Percentiles rank a stretch among this genome's conserved stretches.
Evolutionary conservation across 2,797 vertebrate species (phyloP).

Genomic region (Champsocephalus esox): DNA sequence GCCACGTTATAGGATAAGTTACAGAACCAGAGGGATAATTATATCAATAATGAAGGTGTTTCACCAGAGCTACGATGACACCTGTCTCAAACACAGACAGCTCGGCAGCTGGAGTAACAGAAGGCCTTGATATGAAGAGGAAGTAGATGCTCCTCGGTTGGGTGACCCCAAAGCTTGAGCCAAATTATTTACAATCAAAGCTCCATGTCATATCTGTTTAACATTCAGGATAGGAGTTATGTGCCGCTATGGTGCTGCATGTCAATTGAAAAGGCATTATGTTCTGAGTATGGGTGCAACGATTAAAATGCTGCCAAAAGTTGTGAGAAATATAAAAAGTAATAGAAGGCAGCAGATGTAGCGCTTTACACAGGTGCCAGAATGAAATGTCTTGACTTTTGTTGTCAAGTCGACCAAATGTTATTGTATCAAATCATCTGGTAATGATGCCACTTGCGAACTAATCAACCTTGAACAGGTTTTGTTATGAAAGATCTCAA

Average conservation of each 20-base stretch:
- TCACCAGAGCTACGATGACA: slow-evolving; percentile 72
- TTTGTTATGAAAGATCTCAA: slow-evolving; percentile 40
- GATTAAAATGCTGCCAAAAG: slow-evolving; percentile 46
- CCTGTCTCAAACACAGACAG: slow-evolving; percentile 69
- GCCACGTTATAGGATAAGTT: slow-evolving; percentile 73
- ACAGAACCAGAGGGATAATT: slow-evolving; percentile 66
- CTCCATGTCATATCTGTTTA: slow-evolving; percentile 81
- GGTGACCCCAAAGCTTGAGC: slow-evolving; percentile 76
- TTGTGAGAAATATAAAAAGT: slow-evolving; percentile 59
- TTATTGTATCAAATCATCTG: slow-evolving; percentile 59
- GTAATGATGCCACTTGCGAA: slow-evolving; percentile 15
- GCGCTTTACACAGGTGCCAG: slow-evolving; percentile 54
- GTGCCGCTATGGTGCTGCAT: slow-evolving; percentile 69
- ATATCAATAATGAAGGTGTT: slow-evolving; percentile 77
- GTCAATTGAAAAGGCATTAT: slow-evolving; percentile 68
- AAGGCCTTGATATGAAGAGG: slow-evolving; percentile 77
- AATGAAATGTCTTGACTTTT: slow-evolving; percentile 74
- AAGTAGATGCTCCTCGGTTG: slow-evolving; percentile 72
- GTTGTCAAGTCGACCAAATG: slow-evolving; percentile 75
- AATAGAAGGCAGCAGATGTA: slow-evolving; percentile 72
- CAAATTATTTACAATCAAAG: slow-evolving; percentile 86
- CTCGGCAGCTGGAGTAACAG: slow-evolving; percentile 84
- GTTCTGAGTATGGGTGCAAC: slow-evolving; percentile 35
- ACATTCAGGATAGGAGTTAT: slow-evolving; percentile 77
- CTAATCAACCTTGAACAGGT: slow-evolving; percentile 55